Evolutionary conservation across 2,113 vertebrate genomes (phyloP).

Genomic region (Grammomys surdaster): DNA sequence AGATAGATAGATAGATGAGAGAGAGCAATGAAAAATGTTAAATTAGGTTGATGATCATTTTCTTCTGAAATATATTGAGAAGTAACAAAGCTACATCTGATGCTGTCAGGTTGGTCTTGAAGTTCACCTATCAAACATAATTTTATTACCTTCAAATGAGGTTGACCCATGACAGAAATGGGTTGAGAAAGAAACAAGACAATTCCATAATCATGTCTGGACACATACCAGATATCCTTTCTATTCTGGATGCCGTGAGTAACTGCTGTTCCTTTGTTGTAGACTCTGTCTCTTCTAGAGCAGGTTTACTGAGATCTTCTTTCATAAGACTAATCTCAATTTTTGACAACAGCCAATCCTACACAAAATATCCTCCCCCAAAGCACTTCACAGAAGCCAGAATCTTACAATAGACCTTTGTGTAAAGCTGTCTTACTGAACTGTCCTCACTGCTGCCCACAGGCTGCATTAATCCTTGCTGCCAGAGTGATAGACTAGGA

Average conservation of each 20-base stretch:
- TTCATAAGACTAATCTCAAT: background rate
- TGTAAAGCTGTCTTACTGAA: background rate
- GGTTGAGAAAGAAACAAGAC: background rate
- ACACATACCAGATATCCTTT: background rate
- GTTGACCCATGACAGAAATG: background rate
- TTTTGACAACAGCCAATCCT: background rate
- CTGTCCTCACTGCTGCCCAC: background rate
- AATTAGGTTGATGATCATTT: constrained; percentile 2
- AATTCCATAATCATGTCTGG: background rate
- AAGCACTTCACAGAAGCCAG: background rate
- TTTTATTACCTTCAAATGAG: background rate
- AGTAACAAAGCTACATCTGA: background rate
- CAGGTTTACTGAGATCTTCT: background rate
- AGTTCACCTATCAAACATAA: background rate
- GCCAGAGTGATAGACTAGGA: background rate
- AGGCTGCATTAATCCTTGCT: background rate
- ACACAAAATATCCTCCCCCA: background rate
- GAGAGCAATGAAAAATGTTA: background rate
- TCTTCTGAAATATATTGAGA: constrained; percentile 8
- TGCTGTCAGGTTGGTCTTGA: background rate
- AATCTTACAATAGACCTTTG: background rate
- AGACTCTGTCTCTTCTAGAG: background rate
- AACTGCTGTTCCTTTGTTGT: background rate
- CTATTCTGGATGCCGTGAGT: background rate
- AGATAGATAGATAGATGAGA: background rate